Conservation (phyloP, 37 sponge, comb jelly and placozoan species). For the Amphimedon queenslandica region DNA sequence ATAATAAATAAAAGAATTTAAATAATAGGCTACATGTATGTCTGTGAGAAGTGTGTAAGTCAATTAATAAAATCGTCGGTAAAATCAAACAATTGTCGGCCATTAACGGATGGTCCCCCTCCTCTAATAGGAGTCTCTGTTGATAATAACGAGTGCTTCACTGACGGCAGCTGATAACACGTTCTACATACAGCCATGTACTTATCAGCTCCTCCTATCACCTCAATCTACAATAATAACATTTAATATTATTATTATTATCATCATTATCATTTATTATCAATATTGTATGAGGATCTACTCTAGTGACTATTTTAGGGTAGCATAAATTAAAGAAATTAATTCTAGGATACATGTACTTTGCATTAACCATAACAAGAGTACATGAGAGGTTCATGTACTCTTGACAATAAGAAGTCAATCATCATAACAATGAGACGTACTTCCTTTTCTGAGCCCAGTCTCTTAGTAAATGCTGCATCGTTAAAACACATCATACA, state of each 20-base stretch:
- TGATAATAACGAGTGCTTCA: not conserved
- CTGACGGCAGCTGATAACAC: conserved; percentile 49
- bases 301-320: too few species aligned
- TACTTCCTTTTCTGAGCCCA: conserved; percentile 75
- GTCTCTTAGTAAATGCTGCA: conserved; percentile 89
- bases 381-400: too few species aligned
- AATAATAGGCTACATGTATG: too few species aligned
- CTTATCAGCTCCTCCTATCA: conserved; percentile 93
- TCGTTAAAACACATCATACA: conserved; percentile 90
- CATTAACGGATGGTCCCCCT: conserved; percentile 1
- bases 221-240: conserved; percentile 70
- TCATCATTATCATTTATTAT: too few species aligned
- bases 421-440: not conserved
- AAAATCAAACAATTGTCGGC: conserved; percentile 38
- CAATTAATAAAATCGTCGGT: too few species aligned
- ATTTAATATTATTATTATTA: too few species aligned
- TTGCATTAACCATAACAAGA: too few species aligned
- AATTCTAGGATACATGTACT: too few species aligned
- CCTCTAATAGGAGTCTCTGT: conserved; percentile 35
- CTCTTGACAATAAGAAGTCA: not conserved
- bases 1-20: too few species aligned
- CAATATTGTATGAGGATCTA: too few species aligned
- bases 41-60: too few species aligned
- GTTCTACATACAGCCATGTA: conserved; percentile 96
- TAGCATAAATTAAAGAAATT: too few species aligned